A percentile compares a stretch with the other conserved stretches of the same genome.
These are phyloP conservation scores for Trachythela sp. DNA, from an alignment of 64 coral and sea anemone species.

Conservation along the genomic window DNA sequence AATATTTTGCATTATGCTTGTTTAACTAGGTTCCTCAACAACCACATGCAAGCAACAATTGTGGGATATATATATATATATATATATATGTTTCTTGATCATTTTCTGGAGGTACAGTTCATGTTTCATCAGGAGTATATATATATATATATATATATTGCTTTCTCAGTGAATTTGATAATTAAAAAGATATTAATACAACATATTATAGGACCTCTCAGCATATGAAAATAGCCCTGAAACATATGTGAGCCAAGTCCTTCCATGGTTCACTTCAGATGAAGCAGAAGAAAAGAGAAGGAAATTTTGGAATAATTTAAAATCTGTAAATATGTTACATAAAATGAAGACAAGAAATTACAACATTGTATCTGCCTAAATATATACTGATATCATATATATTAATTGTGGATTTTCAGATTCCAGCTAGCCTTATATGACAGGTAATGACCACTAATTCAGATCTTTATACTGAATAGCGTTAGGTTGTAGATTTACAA, in stretches of 20 bases:
- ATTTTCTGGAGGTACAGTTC: background rate
- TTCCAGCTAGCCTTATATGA: no score
- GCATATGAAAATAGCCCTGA: background rate
- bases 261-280: background rate
- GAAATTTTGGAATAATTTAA: background rate
- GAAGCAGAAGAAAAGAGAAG: background rate
- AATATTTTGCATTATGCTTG: no score
- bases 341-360: background rate
- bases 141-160: no score
- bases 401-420: no score
- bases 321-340: no score
- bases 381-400: no score
- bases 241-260: background rate
- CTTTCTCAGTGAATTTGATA: no score
- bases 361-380: no score
- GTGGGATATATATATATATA: background rate
- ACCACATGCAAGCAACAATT: background rate
- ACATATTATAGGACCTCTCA: background rate
- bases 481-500: no score
- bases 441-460: no score
- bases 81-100: background rate
- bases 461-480: no score
- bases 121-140: background rate
- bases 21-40: background rate
- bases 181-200: background rate